phyloP scores from a whole-genome alignment of 2,113 vertebrate species.

The Nycticryphes semicollaris region DNA sequence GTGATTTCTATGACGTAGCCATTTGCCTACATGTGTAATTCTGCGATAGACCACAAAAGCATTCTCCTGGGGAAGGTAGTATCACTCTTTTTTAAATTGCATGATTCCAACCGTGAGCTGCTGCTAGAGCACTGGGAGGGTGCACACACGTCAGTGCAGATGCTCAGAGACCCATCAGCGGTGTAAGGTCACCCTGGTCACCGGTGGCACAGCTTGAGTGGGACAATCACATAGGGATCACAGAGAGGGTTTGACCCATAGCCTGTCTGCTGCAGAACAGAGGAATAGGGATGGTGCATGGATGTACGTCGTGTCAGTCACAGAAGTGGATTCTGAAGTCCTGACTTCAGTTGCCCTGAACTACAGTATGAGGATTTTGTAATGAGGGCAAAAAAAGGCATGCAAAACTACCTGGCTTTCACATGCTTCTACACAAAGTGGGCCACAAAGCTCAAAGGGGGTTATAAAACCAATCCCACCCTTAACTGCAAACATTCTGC shows the following conservation, averaged over 20 bases:
- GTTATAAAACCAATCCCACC: not conserved
- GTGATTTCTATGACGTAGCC: not conserved
- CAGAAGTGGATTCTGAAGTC: not conserved
- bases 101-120: not conserved
- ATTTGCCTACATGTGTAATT: not conserved
- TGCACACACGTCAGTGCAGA: rapidly evolving
- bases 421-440: not conserved
- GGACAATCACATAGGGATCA: not conserved
- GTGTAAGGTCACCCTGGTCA: rapidly evolving
- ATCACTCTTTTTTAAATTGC: not conserved
- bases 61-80: not conserved
- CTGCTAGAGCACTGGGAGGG: rapidly evolving
- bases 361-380: not conserved
- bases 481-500: not conserved
- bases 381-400: not conserved
- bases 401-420: not conserved
- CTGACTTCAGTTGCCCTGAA: not conserved
- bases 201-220: rapidly evolving
- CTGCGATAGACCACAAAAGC: not conserved
- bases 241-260: not conserved
- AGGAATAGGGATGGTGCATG: rapidly evolving
- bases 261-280: rapidly evolving
- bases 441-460: not conserved
- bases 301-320: rapidly evolving
- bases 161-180: not conserved